phyloP scores from a whole-genome alignment of 2,888 invertebrate species.

The Pheosia tremula region DNA sequence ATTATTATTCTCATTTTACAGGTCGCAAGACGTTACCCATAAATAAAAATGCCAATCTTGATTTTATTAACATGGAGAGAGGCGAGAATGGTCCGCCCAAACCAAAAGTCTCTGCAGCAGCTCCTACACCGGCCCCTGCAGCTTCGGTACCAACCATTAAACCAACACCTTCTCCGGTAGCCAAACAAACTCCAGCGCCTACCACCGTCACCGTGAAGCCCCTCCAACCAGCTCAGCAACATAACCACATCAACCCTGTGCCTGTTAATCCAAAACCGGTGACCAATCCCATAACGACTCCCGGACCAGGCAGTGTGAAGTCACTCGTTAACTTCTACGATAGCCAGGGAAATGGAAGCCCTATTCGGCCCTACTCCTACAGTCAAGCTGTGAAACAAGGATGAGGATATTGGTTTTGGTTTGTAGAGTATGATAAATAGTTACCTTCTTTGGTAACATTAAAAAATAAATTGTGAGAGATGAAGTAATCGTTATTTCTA shows the following conservation, averaged over 20 bases:
- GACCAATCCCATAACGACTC: conserved; percentile 61
- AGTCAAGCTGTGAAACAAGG: conserved; percentile 79
- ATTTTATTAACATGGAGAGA: conserved; percentile 76
- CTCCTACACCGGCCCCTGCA: conserved; percentile 9
- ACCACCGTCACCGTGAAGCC: conserved; percentile 22
- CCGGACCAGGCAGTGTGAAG: conserved; percentile 72
- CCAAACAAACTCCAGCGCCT: conserved; percentile 30
- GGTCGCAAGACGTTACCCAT: conserved; percentile 65
- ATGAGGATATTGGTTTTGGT: conserved; percentile 28
- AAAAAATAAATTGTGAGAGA: too few relatives aligned
- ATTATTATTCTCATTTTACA: conserved; percentile 5
- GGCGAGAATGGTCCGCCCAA: conserved; percentile 49
- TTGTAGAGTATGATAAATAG: neutral
- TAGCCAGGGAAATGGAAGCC: conserved; percentile 70
- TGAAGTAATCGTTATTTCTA: too few relatives aligned
- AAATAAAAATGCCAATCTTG: conserved; percentile 75
- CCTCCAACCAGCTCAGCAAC: conserved; percentile 21
- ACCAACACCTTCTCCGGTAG: conserved; percentile 31
- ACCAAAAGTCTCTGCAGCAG: conserved; percentile 22
- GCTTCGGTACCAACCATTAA: conserved; percentile 16
- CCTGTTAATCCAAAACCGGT: conserved; percentile 60
- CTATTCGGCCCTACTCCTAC: conserved; percentile 74
- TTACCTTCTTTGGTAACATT: too few relatives aligned
- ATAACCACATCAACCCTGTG: conserved; percentile 58
- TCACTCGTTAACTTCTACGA: conserved; percentile 73